phyloP scores from a whole-genome alignment of 2,888 invertebrate genomes.

The Xylocampa areola region DNA sequence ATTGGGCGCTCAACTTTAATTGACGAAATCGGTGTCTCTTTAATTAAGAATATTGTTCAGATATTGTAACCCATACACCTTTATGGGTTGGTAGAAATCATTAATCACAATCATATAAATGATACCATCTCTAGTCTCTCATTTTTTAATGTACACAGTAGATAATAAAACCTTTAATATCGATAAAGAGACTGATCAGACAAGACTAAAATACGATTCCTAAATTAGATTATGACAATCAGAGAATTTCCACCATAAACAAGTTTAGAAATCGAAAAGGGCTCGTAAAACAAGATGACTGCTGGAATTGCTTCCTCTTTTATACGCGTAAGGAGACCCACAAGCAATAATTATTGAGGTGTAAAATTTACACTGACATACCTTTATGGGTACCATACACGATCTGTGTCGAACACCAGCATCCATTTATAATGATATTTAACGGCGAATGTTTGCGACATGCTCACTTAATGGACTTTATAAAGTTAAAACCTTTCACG shows the following conservation, averaged over 20 bases:
- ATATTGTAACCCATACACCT: background rate
- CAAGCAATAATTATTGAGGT: conserved; percentile 79
- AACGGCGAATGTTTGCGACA: conserved; percentile 78
- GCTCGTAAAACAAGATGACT: conserved; percentile 79
- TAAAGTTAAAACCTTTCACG: conserved; percentile 80
- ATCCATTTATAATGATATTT: conserved; percentile 75
- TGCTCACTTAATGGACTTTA: conserved; percentile 81
- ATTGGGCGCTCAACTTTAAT: conserved; percentile 60
- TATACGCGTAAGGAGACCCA: conserved; percentile 67
- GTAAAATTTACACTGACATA: conserved; percentile 83
- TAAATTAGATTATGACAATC: conserved; percentile 66
- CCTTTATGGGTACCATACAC: conserved; percentile 71
- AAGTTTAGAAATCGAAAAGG: conserved; percentile 78
- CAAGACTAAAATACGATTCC: conserved; percentile 53
- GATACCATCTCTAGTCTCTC: background rate
- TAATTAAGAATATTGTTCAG: conserved; percentile 19
- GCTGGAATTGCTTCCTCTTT: conserved; percentile 81
- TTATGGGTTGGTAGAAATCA: conserved; percentile 9
- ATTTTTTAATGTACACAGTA: conserved; percentile 21
- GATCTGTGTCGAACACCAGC: conserved; percentile 54
- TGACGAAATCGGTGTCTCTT: conserved; percentile 57
- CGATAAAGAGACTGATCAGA: conserved; percentile 30
- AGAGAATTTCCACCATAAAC: conserved; percentile 71
- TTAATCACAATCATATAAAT: conserved; percentile 4
- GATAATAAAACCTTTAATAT: conserved; percentile 38